These are phyloP conservation scores for Lepidochitona cinerea DNA, from an alignment of 2,888 invertebrate species.

Conservation along the genomic window DNA sequence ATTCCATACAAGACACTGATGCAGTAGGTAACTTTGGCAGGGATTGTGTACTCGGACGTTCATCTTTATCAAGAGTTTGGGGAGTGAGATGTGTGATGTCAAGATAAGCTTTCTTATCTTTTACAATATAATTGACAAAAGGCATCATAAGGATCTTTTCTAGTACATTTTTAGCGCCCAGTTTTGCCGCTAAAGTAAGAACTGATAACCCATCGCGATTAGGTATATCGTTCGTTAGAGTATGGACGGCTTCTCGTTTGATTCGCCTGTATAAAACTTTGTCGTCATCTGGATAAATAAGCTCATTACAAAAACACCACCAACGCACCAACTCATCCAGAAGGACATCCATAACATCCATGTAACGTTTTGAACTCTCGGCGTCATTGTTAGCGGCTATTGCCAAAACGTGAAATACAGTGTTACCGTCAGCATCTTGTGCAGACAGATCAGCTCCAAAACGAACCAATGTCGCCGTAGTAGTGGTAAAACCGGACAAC, in stretches of 20 bases:
- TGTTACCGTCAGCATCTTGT: slow-evolving; percentile 54
- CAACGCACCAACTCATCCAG: slow-evolving; percentile 47
- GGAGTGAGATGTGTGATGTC: slow-evolving; percentile 62
- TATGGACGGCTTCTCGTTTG: slow-evolving; percentile 45
- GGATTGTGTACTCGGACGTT: background rate
- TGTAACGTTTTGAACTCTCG: slow-evolving; percentile 25
- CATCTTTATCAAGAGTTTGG: slow-evolving; percentile 35
- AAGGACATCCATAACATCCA: slow-evolving; percentile 46
- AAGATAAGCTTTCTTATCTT: slow-evolving; percentile 30
- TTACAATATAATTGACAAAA: slow-evolving; percentile 48
- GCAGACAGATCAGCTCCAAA: slow-evolving; percentile 52
- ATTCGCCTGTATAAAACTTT: slow-evolving; percentile 28
- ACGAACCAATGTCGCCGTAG: slow-evolving; percentile 44
- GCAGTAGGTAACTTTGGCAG: background rate
- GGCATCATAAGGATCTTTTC: slow-evolving; percentile 50
- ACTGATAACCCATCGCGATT: slow-evolving; percentile 56
- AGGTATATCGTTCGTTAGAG: slow-evolving; percentile 44
- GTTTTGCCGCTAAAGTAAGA: slow-evolving; percentile 50
- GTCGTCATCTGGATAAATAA: slow-evolving; percentile 47
- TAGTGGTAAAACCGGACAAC: slow-evolving; percentile 22
- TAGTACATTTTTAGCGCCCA: slow-evolving; percentile 53
- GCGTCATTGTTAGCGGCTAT: slow-evolving; percentile 37
- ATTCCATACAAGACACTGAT: slow-evolving; percentile 54
- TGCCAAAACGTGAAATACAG: slow-evolving; percentile 56
- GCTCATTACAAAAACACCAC: slow-evolving; percentile 56